phyloP scores from a whole-genome alignment of 2,888 invertebrate species.

The Danaus chrysippus region DNA sequence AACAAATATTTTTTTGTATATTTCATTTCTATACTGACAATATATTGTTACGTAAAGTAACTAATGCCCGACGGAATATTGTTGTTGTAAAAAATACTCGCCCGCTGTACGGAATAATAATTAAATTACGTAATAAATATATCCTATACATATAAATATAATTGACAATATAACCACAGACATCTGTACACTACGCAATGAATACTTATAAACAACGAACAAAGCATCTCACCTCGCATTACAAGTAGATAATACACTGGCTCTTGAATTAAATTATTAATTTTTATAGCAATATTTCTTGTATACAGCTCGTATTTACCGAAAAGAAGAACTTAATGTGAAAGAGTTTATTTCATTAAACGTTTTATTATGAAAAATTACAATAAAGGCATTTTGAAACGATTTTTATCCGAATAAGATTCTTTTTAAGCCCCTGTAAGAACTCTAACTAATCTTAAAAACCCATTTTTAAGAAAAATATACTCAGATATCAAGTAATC shows the following conservation, averaged over 20 bases:
- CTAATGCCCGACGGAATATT: constrained; percentile 32
- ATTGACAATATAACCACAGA: constrained; percentile 27
- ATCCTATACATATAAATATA: constrained; percentile 26
- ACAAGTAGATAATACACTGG: no score
- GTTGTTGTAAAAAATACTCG: constrained; percentile 43
- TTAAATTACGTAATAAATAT: constrained; percentile 22
- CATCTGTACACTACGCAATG: constrained; percentile 11
- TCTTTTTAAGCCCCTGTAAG: no score
- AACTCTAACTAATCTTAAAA: no score
- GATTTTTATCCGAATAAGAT: constrained; percentile 9
- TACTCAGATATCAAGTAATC: background rate
- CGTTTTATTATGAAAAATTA: constrained; percentile 35
- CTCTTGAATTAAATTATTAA: no score
- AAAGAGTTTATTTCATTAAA: background rate
- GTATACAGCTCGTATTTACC: no score
- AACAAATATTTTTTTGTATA: constrained; percentile 24
- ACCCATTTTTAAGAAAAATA: no score
- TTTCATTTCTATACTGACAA: constrained; percentile 22
- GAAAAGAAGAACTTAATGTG: background rate
- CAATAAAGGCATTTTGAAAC: constrained; percentile 37
- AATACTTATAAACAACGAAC: constrained; percentile 10
- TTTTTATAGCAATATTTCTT: no score
- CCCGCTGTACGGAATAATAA: constrained; percentile 35
- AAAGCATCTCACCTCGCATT: no score
- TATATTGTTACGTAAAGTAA: constrained; percentile 25